Base-by-base conservation (phyloP, 2,888 invertebrate species). In the Chesias legatella region DNA sequence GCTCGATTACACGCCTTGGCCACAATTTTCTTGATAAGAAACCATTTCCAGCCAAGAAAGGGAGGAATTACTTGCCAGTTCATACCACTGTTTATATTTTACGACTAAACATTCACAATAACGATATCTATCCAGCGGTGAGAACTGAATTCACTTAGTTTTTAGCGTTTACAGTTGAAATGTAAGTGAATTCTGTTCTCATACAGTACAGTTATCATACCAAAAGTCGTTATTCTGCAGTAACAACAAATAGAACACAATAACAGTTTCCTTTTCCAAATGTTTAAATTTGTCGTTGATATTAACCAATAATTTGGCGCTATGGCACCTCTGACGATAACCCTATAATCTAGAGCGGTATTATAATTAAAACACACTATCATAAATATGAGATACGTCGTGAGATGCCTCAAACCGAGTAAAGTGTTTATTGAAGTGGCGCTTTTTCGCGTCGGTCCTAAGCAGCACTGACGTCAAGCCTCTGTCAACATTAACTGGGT, bases 401-500 rank as follows among this genome's bases (percentile, higher is more conserved):
- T 69, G 61, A 67, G 66, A 74, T 67, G 60, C 68, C 70, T 60
- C 56, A 62, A 48, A 56, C 53, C 50, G 62, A 65, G n/a, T n/a
- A n/a, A n/a, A n/a, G 63, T 68, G 72, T 73, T 73, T 70, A 72
- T 69, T 52, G 58, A 58, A 56, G 58, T 59, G 60, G 61, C 63
- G 65, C 60, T 71, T 74, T 74, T 79, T 73, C 66, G 62, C 62
- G 58, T 52, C 68, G 61, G 61, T 71, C 67, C 69, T 71, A 64
- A 64, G 61, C 64, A 63, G 46, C 60, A 65, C 69, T 82, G 81
- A 81, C 81, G 80, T 81, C 82, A 83, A 73, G 60, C 67, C 71
- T 76, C 70, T 76, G 80, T 81, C 80, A 79, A 80, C 78, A 77
- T 71, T 74, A 83, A 83, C 79, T 78, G 77, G 81, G 79, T 80